A percentile compares a stretch with the other conserved stretches of the same genome.
Evolutionary conservation across 2,888 invertebrate species (phyloP).

Genomic region (Iselma pallidipennis): DNA sequence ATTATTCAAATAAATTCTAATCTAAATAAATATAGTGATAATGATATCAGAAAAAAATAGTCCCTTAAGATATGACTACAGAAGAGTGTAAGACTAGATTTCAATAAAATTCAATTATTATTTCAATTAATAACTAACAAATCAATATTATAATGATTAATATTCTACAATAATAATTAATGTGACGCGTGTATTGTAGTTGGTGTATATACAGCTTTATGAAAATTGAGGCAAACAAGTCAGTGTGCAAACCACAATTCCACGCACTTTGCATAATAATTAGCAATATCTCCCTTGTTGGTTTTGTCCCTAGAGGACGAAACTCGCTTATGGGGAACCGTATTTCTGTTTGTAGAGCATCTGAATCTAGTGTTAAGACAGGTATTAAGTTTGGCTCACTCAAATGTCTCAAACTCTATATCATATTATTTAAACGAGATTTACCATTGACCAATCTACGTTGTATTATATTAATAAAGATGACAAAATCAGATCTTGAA

Average conservation of each 20-base stretch:
- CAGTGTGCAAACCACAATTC: slow-evolving; percentile 40
- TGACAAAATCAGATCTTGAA: slow-evolving; percentile 8
- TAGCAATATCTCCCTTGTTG: slow-evolving; percentile 40
- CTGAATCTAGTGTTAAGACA: slow-evolving; percentile 38
- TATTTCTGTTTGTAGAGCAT: slow-evolving; percentile 37
- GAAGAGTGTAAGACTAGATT: not conserved
- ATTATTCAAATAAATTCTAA: not conserved
- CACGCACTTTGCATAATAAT: slow-evolving; percentile 45
- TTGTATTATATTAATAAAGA: slow-evolving; percentile 12
- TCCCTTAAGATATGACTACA: not conserved
- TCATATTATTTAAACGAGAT: slow-evolving; percentile 12
- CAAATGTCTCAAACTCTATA: slow-evolving; percentile 15
- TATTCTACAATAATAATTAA: slow-evolving; percentile 13
- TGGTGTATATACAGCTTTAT: slow-evolving; percentile 26
- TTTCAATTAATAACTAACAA: not conserved
- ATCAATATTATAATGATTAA: not conserved
- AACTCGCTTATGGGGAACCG: slow-evolving; percentile 36
- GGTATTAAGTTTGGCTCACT: slow-evolving; percentile 34
- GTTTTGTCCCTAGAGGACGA: slow-evolving; percentile 36
- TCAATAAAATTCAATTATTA: too few species aligned
- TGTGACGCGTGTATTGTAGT: slow-evolving; percentile 21
- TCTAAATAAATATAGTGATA: slow-evolving; percentile 1
- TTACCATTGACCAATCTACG: slow-evolving; percentile 7
- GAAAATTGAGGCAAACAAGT: slow-evolving; percentile 38
- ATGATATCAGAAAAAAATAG: too few species aligned